Evolutionary conservation across 2,113 vertebrate species (phyloP).

Genomic region (Corythaeola cristata): DNA sequence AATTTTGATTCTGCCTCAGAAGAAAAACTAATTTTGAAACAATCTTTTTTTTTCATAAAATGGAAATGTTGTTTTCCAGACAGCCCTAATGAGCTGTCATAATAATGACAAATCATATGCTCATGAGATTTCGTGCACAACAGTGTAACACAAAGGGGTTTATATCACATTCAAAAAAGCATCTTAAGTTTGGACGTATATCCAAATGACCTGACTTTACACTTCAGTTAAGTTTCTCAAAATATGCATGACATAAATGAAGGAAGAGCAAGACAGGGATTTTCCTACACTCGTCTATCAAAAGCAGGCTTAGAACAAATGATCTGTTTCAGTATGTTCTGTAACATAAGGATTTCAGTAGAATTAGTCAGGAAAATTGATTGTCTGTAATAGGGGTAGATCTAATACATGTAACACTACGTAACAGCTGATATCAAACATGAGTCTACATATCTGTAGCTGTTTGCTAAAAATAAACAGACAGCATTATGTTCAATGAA

Average conservation of each 20-base stretch:
- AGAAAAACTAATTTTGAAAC: neutral
- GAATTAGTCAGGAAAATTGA: neutral
- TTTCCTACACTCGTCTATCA: neutral
- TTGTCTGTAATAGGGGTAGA: neutral
- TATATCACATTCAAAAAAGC: neutral
- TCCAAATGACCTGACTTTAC: neutral
- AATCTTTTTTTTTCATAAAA: neutral
- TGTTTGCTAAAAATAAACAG: neutral
- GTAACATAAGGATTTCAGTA: neutral
- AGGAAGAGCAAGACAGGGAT: neutral
- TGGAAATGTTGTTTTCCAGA: neutral
- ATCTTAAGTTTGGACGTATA: neutral
- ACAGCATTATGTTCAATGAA: neutral
- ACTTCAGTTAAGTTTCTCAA: neutral
- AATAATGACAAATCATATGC: neutral
- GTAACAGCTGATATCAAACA: neutral
- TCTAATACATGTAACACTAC: neutral
- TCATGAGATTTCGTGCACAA: neutral
- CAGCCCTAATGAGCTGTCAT: neutral
- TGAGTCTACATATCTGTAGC: neutral
- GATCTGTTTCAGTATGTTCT: neutral
- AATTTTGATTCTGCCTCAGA: neutral
- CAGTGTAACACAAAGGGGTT: neutral
- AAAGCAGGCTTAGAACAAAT: neutral
- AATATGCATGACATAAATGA: neutral